A percentile compares a stretch with the other conserved stretches of the same genome.
Evolutionary conservation across 2,797 vertebrate species (phyloP).

Genomic region (Paedocypris micromegethes): DNA sequence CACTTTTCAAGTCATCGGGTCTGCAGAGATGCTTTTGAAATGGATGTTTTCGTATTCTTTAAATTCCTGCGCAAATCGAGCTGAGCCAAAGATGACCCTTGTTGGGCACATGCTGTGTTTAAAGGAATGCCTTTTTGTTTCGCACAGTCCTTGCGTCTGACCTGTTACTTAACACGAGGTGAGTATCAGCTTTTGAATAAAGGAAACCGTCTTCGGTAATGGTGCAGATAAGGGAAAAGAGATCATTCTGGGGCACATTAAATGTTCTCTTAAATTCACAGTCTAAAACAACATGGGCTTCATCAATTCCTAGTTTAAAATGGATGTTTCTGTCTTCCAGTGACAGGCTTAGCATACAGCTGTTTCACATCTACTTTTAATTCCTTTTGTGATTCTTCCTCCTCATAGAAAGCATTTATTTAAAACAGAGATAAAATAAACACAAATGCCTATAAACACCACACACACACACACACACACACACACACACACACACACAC

Average conservation of each 20-base stretch:
- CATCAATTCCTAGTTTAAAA: constrained; percentile 29
- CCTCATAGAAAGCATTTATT: constrained; percentile 42
- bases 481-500: constrained; percentile 24
- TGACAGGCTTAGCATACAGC: constrained; percentile 36
- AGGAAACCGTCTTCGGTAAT: not conserved
- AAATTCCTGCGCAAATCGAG: not conserved
- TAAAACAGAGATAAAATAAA: constrained; percentile 33
- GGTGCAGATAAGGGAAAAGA: not conserved
- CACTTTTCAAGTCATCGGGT: not conserved
- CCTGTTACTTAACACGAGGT: not conserved
- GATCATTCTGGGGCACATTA: not conserved
- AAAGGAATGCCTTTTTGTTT: not conserved
- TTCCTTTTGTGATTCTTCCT: constrained; percentile 47
- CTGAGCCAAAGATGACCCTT: constrained; percentile 3
- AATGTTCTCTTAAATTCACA: not conserved
- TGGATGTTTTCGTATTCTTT: not conserved
- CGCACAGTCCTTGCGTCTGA: not conserved
- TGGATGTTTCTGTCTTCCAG: constrained; percentile 40
- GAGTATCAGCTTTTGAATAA: not conserved
- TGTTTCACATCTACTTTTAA: constrained; percentile 48
- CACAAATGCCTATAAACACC: not conserved
- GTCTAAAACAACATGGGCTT: constrained; percentile 14
- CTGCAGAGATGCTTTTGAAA: constrained; percentile 6
- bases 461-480: constrained; percentile 14
- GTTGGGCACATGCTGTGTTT: not conserved